A percentile compares a stretch with the other conserved stretches of the same genome.
Evolutionary conservation across 2,113 vertebrate genomes (phyloP).

Genomic region (Nettapus auritus): DNA sequence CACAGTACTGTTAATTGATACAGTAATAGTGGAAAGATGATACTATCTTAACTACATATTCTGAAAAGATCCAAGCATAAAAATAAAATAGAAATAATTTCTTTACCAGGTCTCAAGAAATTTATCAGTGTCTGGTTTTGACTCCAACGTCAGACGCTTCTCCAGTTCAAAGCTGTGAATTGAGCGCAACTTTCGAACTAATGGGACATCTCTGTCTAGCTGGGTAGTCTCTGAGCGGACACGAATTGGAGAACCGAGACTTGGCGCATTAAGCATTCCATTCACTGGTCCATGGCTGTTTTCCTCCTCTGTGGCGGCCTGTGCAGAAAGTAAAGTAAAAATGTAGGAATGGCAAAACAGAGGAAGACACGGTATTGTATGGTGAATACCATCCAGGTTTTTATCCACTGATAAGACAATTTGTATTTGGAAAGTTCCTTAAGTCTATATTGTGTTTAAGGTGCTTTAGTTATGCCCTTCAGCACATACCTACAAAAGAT

Average conservation of each 20-base stretch:
- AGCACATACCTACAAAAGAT: neutral
- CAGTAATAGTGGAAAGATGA: neutral
- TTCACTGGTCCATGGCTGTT: constrained; percentile 88
- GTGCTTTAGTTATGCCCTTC: neutral
- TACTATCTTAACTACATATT: neutral
- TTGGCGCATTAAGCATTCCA: constrained; percentile 85
- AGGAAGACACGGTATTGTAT: neutral
- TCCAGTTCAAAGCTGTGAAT: constrained; percentile 97
- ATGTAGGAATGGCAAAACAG: neutral
- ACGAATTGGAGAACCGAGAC: constrained; percentile 89
- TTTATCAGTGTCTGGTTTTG: constrained; percentile 90
- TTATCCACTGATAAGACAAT: neutral
- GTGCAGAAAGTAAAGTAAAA: constrained; percentile 18
- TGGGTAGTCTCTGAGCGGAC: constrained; percentile 87
- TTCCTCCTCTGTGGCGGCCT: constrained; percentile 91
- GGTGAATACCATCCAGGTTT: neutral
- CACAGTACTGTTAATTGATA: neutral
- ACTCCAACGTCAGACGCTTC: constrained; percentile 86
- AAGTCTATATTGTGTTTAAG: neutral
- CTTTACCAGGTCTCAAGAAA: constrained; percentile 90
- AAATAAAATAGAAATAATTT: constrained; percentile 12
- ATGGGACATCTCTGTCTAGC: constrained; percentile 86
- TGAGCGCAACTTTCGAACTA: constrained; percentile 92
- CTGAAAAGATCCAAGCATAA: neutral
- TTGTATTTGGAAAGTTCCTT: neutral